Base-by-base conservation (phyloP, 2,797 vertebrate species). In the Delichon dasypus region DNA sequence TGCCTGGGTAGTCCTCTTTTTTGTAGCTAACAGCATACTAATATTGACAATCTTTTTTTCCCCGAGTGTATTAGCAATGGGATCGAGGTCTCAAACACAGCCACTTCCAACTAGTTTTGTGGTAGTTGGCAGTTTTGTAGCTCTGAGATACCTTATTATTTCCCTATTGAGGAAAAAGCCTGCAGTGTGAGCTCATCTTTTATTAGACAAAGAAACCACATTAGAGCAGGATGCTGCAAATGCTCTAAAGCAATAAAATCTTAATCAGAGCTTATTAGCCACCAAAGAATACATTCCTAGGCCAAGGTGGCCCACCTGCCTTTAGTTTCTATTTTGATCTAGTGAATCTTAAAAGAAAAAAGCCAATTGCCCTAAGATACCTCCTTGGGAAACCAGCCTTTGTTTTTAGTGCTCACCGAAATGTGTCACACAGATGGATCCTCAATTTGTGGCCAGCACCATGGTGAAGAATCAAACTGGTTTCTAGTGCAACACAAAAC, bases 221-320 rank as follows among this genome's bases (percentile, higher is more conserved):
- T 4, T 89, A 75, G 81, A 88, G 57, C 53, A 74, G 22, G 75
- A 93, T 85, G 64, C 85, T 93, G 85, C 89, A 93, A 94, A 71
- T 44, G 53, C 75, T 92, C 89, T 90, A 82, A 85, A 92, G 79
- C 91, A 95, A 93, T 91, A 88, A 90, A 90, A 86, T 60, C 80
- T 82, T 95, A 91, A 93, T 92, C 78, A 91, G 91, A 90, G 50
- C 70, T 95, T 96, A 95, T 91, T 88, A 94, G 83, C 53, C 83
- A 93, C 88, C 44, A 45, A 93, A 90, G 83, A 94, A 78, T 72
- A 84, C 1, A 16, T 21, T 91, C 80, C 58, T 82, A 16, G 29
- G 62, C 78, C 70, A 90, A 85, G 74, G 83, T 90, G 48, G 47
- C 48, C 90, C 88, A 88, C 66, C 70, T 75, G 79, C 14, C n/a